Conservation (phyloP, 1,140 invertebrate species). For the Oncopodura yosiiana region DNA sequence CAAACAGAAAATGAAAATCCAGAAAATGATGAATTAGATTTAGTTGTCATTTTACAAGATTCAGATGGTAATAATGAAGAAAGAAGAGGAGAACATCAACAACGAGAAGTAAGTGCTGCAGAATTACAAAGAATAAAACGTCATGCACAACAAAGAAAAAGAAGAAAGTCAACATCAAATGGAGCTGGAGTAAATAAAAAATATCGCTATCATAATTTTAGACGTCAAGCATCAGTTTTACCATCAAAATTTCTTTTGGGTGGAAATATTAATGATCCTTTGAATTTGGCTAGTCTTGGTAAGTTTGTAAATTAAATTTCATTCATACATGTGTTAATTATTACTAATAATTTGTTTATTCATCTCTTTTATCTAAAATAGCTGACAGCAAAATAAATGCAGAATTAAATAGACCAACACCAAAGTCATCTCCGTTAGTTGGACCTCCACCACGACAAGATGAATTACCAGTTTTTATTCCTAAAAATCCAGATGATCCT, state of each 20-base stretch:
- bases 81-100: not conserved
- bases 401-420: slow-evolving; percentile 68
- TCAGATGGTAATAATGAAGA: not conserved
- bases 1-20: too few relatives aligned
- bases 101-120: too few relatives aligned
- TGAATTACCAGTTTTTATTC: slow-evolving; percentile 80
- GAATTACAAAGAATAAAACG: not conserved
- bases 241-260: slow-evolving; percentile 89
- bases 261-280: slow-evolving; percentile 86
- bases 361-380: slow-evolving; percentile 20
- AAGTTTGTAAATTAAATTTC: too few relatives aligned
- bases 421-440: slow-evolving; percentile 76
- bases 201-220: slow-evolving; percentile 9
- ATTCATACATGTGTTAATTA: not conserved
- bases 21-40: slow-evolving; percentile 2
- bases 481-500: slow-evolving; percentile 82
- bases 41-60: not conserved
- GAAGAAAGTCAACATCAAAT: slow-evolving; percentile 16
- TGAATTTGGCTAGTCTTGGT: slow-evolving; percentile 81
- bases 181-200: slow-evolving; percentile 23
- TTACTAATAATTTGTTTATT: not conserved
- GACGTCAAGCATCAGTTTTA: slow-evolving; percentile 46
- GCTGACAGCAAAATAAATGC: slow-evolving; percentile 42
- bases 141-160: slow-evolving; percentile 26
- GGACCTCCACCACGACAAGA: slow-evolving; percentile 70